Conservation (phyloP, 2,888 invertebrate species). For the Rhynchonema sp. region DNA sequence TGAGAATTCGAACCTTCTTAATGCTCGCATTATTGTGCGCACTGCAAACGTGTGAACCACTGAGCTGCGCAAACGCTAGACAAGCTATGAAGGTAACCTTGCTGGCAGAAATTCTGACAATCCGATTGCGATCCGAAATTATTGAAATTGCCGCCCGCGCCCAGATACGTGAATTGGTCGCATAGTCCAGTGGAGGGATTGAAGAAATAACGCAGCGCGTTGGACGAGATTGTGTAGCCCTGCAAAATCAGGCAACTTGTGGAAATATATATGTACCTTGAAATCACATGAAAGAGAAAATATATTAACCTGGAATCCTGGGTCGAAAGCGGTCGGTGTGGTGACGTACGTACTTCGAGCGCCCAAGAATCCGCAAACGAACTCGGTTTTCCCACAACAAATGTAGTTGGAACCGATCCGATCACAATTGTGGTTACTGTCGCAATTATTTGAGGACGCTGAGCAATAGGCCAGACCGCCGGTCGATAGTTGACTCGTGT, state of each 20-base stretch:
- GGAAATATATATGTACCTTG: too few relatives aligned
- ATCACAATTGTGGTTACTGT: not conserved
- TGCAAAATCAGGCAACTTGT: too few relatives aligned
- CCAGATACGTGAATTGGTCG: slow-evolving; percentile 15
- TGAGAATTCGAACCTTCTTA: too few relatives aligned
- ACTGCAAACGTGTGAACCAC: too few relatives aligned
- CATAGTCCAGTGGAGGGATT: slow-evolving; percentile 22
- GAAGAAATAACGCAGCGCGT: slow-evolving; percentile 11
- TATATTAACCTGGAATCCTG: too few relatives aligned
- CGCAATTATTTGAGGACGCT: not conserved
- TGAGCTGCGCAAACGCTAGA: too few relatives aligned
- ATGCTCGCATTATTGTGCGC: too few relatives aligned
- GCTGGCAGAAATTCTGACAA: slow-evolving; percentile 15
- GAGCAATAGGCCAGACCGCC: not conserved
- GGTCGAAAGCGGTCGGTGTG: not conserved
- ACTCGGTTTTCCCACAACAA: not conserved
- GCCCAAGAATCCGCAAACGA: not conserved
- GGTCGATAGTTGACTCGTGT: slow-evolving; percentile 13
- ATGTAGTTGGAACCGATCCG: not conserved
- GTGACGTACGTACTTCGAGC: not conserved
- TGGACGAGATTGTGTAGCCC: too few relatives aligned
- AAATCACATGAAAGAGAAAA: too few relatives aligned
- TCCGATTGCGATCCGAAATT: slow-evolving; percentile 15
- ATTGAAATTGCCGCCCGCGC: slow-evolving; percentile 23
- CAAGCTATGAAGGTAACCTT: too few relatives aligned